Evolutionary conservation across 1,140 invertebrate species (phyloP), one percentile per base, ranked within the genome.

Genomic region (Pogonomyrmex barbatus): DNA sequence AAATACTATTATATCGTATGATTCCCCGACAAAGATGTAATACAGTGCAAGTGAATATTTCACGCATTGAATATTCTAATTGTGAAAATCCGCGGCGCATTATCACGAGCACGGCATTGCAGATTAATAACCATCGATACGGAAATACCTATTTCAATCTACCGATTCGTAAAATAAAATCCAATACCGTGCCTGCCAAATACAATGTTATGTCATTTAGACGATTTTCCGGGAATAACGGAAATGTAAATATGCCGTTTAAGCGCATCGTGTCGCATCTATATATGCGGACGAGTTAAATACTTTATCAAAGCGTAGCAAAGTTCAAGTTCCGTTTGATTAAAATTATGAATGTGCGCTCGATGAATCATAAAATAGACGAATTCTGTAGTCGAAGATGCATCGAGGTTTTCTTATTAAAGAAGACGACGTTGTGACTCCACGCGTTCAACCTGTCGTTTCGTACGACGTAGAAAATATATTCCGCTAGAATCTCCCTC

Each of bases 1-100:
- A 86, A 86, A 90, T 71, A 65, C 82, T 71, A 79, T 90, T 90
- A 90, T 85, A 90, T 85, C 56, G 83, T 62, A 81, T 77, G 67
- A 85, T 85, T 81, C 47, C 33, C 52, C 47, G 47, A 58, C 76
- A 78, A 68, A 70, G 45, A 30, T 36, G n/a, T 52, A 63, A 62
- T 45, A 60, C 70, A 68, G 65, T 83, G 68, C 73, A 68, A 36
- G 62, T 85, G 68, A 75, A 86, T 77, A 75, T 73, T 76, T 81
- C 70, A 77, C 24, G 63, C 63, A 67, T 14, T 62, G 77, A 76
- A 71, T 63, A 30, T 81, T 75, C 52, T 63, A 85, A 78, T 82
- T 81, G 87, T 76, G 86, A 78, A 86, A 86, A 83, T 87, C 60
- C 81, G 36, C 63, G 39, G 36, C 39, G 12, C 60, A 87, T 84